Base-by-base conservation (phyloP, 2,888 invertebrate genomes). In the Ennomos quercinarius region DNA sequence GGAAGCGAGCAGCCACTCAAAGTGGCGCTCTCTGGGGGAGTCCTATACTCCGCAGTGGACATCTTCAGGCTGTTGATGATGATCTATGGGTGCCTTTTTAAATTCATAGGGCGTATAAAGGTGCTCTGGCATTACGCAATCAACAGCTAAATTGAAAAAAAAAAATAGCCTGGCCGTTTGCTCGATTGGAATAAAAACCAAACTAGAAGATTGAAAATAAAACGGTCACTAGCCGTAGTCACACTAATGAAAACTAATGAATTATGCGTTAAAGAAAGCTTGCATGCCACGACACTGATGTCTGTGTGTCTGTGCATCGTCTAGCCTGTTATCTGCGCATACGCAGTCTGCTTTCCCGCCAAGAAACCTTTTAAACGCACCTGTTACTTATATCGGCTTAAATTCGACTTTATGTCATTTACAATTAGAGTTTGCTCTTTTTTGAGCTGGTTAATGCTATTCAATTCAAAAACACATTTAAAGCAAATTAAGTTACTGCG, bases 231-330 rank as follows among this genome's bases (percentile, higher is more conserved):
- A 27, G 27, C 27, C 17, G 3, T 17, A 6, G 27, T 27, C 27
- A 27, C 3, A 27, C 6, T 27, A 27, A 27, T 27, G 27, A 6
- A 27, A 27, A 12, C 51, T 12, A 42, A 47, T 48, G 17, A 39
- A 39, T 42, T 40, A 49, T 53, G 48, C 40, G 37, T 37, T 9
- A 38, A 57, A 41, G 57, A 62, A 63, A 63, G 62, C 36, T 41
- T 11, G 43, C 57, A 63, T 63, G 41, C 45, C 52, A 34, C 43
- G 36, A 49, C 57, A 35, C 35, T 44, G n/a, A 51, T 40, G 89
- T 89, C 88, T 89, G 84, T 76, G 72, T 40, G 89, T 89, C 88
- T 89, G 84, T 76, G 73, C 74, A 72, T 71, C 76, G 87, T 89
- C 89, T 89, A 87, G 86, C 76, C 83, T 46, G 36, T 37, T 59